Base-by-base conservation (phyloP, 2,113 vertebrate species). In the Apodemus speciosus region DNA sequence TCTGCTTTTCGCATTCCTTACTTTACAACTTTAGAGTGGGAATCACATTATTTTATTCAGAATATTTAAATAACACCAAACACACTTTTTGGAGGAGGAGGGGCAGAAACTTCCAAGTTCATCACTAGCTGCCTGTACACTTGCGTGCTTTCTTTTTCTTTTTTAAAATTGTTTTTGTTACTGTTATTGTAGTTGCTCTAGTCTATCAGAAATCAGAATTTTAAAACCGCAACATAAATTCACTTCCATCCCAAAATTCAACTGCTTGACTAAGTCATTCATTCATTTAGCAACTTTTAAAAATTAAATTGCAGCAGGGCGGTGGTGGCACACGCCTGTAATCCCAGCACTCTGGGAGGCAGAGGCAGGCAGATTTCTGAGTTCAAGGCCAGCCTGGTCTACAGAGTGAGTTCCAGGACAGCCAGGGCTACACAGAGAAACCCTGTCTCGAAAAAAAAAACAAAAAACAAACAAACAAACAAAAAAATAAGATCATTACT, bases 191-290 rank as follows among this genome's bases (percentile, higher is more conserved):
- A 9, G n/a, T 62, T 79, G 9, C 68, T 60, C 83, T 83, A 81
- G 94, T 86, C 38, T 51, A n/a, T 20, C 30, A 93, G 46, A 88
- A 88, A 75, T 76, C 8, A 94, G 60, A 13, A 81, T 85, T 95
- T 96, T 46, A 35, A 95, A 91, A 77, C 15, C 53, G 0, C 62
- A 90, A 40, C 53, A 60, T 68, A 23, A 81, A 89, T 93, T 86
- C 18, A 4, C 23, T 64, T 92, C 49, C 2, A 66, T 72, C 79
- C 46, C 76, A 68, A 64, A 93, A 85, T 69, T 81, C 10, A 90
- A 73, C 46, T 92, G 86, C n/a, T 88, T 73, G 4, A 23, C 46
- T 76, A 0, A 75, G 46, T 93, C 49, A 92, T 83, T 62, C 15
- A 89, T 49, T 64, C 53, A 4, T 46, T 64, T 75, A 0, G 43